These are phyloP conservation scores for Oscheius sp. DNA, from an alignment of 2,888 invertebrate species.

Conservation along the genomic window DNA sequence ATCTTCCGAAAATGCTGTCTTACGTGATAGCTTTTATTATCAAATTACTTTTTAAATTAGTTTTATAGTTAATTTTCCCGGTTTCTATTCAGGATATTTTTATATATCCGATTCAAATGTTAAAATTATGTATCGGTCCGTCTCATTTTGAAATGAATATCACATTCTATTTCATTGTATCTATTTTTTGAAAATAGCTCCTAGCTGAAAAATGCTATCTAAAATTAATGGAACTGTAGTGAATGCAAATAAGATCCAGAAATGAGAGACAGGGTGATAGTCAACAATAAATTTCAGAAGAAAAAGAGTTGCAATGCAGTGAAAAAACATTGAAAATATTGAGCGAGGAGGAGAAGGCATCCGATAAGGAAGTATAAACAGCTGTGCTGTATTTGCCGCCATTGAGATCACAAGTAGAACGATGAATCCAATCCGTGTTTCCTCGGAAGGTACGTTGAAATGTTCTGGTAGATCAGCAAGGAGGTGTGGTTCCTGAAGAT, in stretches of 20 bases:
- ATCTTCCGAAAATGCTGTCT: not conserved
- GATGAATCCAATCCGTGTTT: conserved; percentile 47
- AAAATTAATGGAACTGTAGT: not conserved
- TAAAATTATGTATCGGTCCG: not conserved
- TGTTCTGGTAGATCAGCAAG: conserved; percentile 39
- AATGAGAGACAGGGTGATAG: conserved; percentile 54
- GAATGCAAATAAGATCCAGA: conserved; percentile 40
- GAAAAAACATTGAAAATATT: conserved; percentile 41
- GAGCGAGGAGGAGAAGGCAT: conserved; percentile 33
- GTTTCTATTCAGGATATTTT: no score
- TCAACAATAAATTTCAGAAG: conserved; percentile 58
- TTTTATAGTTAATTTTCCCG: not conserved
- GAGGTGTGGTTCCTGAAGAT: conserved; percentile 45
- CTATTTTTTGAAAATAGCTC: not conserved
- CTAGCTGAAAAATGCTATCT: not conserved
- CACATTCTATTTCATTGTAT: not conserved
- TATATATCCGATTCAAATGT: not conserved
- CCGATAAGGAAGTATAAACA: conserved; percentile 36
- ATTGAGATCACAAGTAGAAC: conserved; percentile 73
- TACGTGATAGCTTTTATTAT: not conserved
- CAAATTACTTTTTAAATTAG: not conserved
- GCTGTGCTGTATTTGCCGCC: conserved; percentile 77
- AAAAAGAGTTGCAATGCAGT: conserved; percentile 44
- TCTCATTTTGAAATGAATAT: conserved; percentile 13
- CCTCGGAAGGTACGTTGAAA: conserved; percentile 35